Conservation (phyloP, 2,113 vertebrate genomes). For the Eulemur rufifrons region DNA sequence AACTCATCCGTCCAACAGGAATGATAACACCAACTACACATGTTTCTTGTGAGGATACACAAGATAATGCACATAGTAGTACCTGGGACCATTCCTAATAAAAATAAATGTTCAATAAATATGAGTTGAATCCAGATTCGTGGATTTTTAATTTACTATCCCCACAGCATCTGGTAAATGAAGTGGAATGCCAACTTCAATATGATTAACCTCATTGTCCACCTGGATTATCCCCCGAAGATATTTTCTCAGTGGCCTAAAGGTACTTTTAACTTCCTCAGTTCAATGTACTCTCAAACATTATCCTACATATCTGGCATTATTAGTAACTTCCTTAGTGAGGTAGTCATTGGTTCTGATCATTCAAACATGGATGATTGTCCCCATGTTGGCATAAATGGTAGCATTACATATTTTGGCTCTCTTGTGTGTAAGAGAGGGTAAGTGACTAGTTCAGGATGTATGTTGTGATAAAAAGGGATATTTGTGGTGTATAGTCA, state of each 20-base stretch:
- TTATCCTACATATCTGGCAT: neutral
- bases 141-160: neutral
- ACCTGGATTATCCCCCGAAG: neutral
- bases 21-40: neutral
- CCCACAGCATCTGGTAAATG: neutral
- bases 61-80: neutral
- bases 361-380: neutral
- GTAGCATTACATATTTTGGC: neutral
- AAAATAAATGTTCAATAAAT: neutral
- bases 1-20: neutral
- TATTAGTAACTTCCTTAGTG: neutral
- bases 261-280: neutral
- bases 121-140: neutral
- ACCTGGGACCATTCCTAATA: neutral
- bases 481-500: neutral
- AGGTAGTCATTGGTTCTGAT: neutral
- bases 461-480: neutral
- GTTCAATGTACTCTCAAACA: neutral
- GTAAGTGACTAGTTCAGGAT: neutral
- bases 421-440: neutral
- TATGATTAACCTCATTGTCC: neutral
- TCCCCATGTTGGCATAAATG: neutral
- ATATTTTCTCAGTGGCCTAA: neutral
- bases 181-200: neutral
- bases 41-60: neutral